Conservation (phyloP, 2,888 invertebrate genomes). For the Aromia moschata region DNA sequence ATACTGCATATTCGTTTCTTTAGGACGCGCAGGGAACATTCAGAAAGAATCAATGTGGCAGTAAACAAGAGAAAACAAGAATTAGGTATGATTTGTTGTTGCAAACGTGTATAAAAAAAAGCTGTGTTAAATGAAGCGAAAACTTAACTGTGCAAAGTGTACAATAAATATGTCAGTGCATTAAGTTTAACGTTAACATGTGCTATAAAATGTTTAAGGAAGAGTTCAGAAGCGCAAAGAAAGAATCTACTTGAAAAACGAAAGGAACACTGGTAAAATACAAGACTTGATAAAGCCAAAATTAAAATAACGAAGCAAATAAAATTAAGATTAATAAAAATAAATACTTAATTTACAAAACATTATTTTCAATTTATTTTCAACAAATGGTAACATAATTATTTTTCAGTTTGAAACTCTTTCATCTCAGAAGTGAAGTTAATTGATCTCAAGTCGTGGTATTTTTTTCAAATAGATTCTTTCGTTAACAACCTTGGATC, state of each 20-base stretch:
- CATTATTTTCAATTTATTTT: too few species aligned
- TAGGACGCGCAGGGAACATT: slow-evolving; percentile 10
- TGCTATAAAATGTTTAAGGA: too few species aligned
- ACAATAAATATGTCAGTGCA: not conserved
- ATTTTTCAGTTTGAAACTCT: too few species aligned
- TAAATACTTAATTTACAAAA: too few species aligned
- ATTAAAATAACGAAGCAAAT: not conserved
- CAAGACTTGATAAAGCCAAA: not conserved
- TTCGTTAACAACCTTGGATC: too few species aligned
- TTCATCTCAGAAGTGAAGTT: too few species aligned
- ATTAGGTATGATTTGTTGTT: not conserved
- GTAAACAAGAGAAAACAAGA: slow-evolving; percentile 4
- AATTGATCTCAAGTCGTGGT: too few species aligned
- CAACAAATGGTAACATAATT: too few species aligned
- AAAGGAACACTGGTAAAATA: not conserved
- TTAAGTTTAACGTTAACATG: too few species aligned
- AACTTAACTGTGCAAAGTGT: not conserved
- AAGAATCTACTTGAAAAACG: not conserved
- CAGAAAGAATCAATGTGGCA: slow-evolving; percentile 10
- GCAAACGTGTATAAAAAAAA: not conserved
- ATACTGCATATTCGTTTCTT: slow-evolving; percentile 4
- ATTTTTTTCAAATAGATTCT: too few species aligned
- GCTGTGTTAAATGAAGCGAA: slow-evolving; percentile 1
- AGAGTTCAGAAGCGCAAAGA: too few species aligned
- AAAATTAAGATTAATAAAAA: too few species aligned